Percentiles rank a stretch among this genome's conserved stretches.
Evolutionary conservation across 1,140 invertebrate genomes (phyloP).

Genomic region (Reticulitermes speratus): DNA sequence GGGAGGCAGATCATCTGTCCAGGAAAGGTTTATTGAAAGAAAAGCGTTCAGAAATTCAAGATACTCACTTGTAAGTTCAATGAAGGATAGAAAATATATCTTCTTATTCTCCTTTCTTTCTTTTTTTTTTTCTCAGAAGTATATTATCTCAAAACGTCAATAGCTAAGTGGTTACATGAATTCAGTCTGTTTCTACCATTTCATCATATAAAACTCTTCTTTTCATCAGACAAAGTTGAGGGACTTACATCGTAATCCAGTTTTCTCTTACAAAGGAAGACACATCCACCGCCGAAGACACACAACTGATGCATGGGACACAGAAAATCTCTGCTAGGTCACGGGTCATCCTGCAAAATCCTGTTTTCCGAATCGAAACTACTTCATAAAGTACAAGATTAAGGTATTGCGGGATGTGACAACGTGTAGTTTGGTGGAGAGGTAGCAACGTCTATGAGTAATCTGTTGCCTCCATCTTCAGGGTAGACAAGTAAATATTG

Average conservation of each 20-base stretch:
- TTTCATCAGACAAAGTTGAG: not conserved
- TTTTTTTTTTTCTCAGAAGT: not conserved
- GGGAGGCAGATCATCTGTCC: not conserved
- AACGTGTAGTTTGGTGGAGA: too few species aligned
- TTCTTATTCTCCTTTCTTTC: not conserved
- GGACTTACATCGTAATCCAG: not conserved
- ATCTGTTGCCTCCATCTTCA: too few species aligned
- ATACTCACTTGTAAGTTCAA: not conserved
- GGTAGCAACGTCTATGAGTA: too few species aligned
- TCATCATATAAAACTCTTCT: not conserved
- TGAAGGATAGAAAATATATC: not conserved
- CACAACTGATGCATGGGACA: not conserved
- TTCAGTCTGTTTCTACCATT: not conserved
- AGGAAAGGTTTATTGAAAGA: not conserved
- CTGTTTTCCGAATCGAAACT: not conserved
- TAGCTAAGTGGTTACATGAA: not conserved
- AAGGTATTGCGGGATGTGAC: too few species aligned
- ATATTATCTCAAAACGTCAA: constrained; percentile 1
- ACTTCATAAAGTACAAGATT: not conserved
- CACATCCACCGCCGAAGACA: not conserved
- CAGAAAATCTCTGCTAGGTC: not conserved
- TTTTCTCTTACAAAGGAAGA: not conserved
- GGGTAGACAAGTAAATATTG: too few species aligned
- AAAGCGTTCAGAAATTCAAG: constrained; percentile 11
- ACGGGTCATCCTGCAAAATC: not conserved